Conservation (phyloP, 2,797 vertebrate species). For the Myotis vivesi region DNA sequence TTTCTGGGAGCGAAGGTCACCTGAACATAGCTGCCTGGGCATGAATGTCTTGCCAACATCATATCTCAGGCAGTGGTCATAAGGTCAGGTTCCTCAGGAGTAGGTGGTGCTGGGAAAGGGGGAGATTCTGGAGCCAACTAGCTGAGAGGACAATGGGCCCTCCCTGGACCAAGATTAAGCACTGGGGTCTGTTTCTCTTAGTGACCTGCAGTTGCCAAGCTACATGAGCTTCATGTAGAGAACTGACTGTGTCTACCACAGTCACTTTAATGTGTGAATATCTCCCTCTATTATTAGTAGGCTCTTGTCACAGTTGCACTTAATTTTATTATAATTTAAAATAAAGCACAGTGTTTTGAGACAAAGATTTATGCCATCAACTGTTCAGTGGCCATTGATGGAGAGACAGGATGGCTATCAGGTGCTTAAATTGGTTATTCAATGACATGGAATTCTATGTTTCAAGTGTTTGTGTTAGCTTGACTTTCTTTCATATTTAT, state of each 20-base stretch:
- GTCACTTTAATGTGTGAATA: background rate
- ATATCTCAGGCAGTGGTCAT: background rate
- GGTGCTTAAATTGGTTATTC: background rate
- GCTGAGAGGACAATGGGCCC: background rate
- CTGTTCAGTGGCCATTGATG: background rate
- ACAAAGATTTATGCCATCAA: background rate
- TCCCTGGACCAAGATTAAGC: background rate
- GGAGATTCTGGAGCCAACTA: background rate
- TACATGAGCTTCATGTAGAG: background rate
- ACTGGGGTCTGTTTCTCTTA: background rate
- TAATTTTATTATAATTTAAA: conserved; percentile 2
- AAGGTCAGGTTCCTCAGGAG: background rate
- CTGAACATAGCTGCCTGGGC: background rate
- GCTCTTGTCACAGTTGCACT: background rate
- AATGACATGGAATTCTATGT: background rate
- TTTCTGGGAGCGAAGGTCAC: background rate
- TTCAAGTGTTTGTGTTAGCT: background rate
- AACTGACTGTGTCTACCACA: background rate
- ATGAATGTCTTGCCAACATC: background rate
- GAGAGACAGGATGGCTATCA: background rate
- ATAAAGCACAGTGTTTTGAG: background rate
- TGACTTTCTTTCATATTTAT: background rate
- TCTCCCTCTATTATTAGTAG: background rate
- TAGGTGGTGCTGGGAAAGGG: background rate
- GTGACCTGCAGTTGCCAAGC: background rate